These are phyloP conservation scores for Tribolium freemani DNA, from an alignment of 2,888 invertebrate genomes.

Conservation along the genomic window DNA sequence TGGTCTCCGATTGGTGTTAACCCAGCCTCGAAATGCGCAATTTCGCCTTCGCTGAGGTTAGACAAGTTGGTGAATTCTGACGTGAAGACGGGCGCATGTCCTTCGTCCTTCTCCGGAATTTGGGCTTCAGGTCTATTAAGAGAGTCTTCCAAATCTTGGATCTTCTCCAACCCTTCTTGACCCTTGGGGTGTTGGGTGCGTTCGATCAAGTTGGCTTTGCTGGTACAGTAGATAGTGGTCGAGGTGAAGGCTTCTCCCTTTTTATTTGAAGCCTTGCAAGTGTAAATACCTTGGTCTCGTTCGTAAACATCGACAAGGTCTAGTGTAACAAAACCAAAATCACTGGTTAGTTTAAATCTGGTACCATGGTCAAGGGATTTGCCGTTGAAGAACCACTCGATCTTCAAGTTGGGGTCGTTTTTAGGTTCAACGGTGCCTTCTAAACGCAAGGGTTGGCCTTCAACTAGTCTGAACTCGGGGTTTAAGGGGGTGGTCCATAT, in stretches of 20 bases:
- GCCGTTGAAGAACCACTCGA: conserved; percentile 96
- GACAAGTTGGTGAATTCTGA: conserved; percentile 87
- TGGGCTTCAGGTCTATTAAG: conserved; percentile 80
- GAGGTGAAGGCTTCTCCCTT: conserved; percentile 94
- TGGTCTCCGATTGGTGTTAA: conserved; percentile 94
- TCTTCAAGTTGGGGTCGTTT: conserved; percentile 89
- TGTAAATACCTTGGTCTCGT: conserved; percentile 94
- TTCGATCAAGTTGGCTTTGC: conserved; percentile 87
- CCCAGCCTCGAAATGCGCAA: conserved; percentile 97
- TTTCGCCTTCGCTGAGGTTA: conserved; percentile 93
- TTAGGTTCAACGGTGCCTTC: conserved; percentile 97
- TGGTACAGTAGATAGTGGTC: conserved; percentile 87
- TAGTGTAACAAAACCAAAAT: conserved; percentile 96
- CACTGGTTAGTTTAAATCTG: conserved; percentile 92
- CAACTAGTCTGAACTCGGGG: conserved; percentile 84
- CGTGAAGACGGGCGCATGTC: conserved; percentile 89
- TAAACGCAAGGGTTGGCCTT: conserved; percentile 89
- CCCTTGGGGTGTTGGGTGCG: conserved; percentile 95
- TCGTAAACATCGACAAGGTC: conserved; percentile 94
- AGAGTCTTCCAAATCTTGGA: conserved; percentile 91
- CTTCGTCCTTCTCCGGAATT: conserved; percentile 80
- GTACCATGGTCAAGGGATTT: conserved; percentile 89
- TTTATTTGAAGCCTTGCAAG: conserved; percentile 90
- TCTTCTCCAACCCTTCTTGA: conserved; percentile 91
- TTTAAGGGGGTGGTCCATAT: conserved; percentile 87